Base-by-base conservation (phyloP, 2,888 invertebrate species). In the Myopa tessellatipennis region DNA sequence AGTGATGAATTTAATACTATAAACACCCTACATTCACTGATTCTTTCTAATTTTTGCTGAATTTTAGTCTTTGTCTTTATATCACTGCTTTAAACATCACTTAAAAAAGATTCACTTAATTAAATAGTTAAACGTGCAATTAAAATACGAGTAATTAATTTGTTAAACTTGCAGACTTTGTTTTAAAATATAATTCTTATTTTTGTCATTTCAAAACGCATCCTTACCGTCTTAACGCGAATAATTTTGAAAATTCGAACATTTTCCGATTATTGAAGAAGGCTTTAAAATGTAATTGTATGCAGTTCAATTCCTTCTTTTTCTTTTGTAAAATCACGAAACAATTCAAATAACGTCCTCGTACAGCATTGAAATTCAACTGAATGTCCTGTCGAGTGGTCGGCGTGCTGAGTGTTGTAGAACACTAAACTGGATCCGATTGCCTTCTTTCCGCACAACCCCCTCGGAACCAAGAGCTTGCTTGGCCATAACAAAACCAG, bases 191-290 rank as follows among this genome's bases (percentile, higher is more conserved):
- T 34, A 3, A 14, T 55, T 65, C 6, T 34, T 36, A 38, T 8
- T 1, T 12, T 40, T 73, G 40, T 36, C 26, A 45, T 75, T 18
- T 36, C 12, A 38, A 18, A 45, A 18, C 63, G 6, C 8, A 6
- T 52, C 14, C 86, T 84, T 85, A 88, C 88, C 88, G 87, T 80
- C 86, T 83, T 79, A 88, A 78, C 65, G 86, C 83, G 81, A 88
- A 88, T 79, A 88, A 74, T 73, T 88, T 88, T 3, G 88, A 87
- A 80, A 88, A 85, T 75, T 88, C 88, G 79, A 88, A 88, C 88
- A 88, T 86, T 83, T 85, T 87, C 84, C 34, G 16, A 50, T 1
- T 69, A 50, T 26, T 50, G 50, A 4, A 26, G 10, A 69, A 69
- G 12, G 4, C 12, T 61, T n/a, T 12, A 52, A 52, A 18, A 61